A percentile compares a stretch with the other conserved stretches of the same genome.
phyloP scores from a whole-genome alignment of 2,888 invertebrate species.

The Apamea crenata region DNA sequence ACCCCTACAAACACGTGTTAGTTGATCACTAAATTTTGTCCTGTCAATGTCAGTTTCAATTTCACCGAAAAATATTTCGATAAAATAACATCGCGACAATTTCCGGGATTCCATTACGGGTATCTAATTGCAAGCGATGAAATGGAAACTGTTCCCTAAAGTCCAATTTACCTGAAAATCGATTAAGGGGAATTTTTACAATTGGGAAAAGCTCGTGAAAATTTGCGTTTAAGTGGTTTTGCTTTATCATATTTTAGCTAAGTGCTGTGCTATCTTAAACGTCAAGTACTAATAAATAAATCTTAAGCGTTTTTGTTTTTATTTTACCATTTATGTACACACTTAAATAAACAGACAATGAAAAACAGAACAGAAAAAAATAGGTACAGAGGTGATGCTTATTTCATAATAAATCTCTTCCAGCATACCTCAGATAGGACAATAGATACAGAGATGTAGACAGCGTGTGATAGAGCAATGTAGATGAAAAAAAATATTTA shows the following conservation, averaged over 20 bases:
- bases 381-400: no score
- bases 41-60: background rate
- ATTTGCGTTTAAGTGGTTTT: background rate
- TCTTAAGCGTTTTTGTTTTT: background rate
- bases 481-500: no score
- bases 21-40: no score
- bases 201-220: background rate
- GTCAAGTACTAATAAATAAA: background rate
- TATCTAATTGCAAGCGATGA: background rate
- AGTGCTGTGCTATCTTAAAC: background rate
- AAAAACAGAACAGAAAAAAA: no score
- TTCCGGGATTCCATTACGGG: background rate
- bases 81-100: background rate
- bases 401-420: no score
- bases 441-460: no score
- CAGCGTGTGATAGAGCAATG: no score
- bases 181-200: background rate
- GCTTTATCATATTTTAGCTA: background rate
- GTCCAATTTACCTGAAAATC: background rate
- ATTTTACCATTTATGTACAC: no score
- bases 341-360: no score
- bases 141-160: conserved; percentile 11
- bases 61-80: background rate
- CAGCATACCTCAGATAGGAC: no score
- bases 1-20: background rate